Evolutionary conservation across 2,797 vertebrate genomes (phyloP), one percentile per base, ranked within the genome.

Genomic region (Fistularia commersonii): DNA sequence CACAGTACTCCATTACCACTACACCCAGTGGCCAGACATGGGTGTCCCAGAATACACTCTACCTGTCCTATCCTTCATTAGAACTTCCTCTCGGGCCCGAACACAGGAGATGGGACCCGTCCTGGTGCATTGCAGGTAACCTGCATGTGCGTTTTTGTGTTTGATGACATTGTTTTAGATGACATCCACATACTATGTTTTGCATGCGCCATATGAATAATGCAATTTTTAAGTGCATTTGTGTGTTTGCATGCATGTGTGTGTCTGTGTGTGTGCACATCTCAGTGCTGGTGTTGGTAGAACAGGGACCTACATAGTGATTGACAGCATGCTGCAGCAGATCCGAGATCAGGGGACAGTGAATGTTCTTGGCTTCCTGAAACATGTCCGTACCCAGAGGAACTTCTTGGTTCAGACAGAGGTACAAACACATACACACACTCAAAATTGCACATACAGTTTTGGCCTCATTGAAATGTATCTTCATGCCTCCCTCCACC

Each of bases 11-110:
- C 96, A 99, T 51, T 99, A 92, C 80, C 96, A 99, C 77, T 99
- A 99, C 67, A 99, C 96, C 8, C 96, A 98, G 86, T 99, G 96
- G 96, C 96, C 96, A 0, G 96, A 99, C 80, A 99, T 99, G 96
- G 96, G 96, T 0, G 95, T 96, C 55, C 96, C 96, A 0, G 95
- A 98, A 9, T 96, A 97, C 61, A 90, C 95, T 0, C 87, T 98
- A 65, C 96, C 96, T 0, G 90, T 99, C 40, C 90, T 99, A 59
- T 91, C 92, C 67, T 99, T 99, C 38, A 93, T 99, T 82, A 92
- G 91, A 77, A 91, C 93, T 3, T 96, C 95, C 0, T 92, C 95
- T 0, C 87, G 74, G 0, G 92, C 92, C 12, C 89, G 93, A 61
- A 86, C 87, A 0, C 88, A 90, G 0, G 90, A 94, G 3, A 91